A percentile compares a stretch with the other conserved stretches of the same genome.
Conservation (phyloP, 1,140 invertebrate genomes). For the Meloidogyne floridensis region DNA sequence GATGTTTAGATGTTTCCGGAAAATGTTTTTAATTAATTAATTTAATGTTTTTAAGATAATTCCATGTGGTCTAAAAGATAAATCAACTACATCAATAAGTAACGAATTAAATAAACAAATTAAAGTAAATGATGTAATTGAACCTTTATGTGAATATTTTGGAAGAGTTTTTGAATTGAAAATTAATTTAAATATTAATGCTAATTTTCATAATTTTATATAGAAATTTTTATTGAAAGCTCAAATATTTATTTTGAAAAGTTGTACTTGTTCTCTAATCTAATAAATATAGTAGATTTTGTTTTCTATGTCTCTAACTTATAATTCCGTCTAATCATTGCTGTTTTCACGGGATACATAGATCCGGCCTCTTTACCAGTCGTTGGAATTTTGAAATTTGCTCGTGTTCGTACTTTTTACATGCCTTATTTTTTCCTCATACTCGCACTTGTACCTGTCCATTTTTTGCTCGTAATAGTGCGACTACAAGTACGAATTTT, state of each 20-base stretch:
- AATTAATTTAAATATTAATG: conserved; percentile 12
- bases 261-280: neutral
- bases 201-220: neutral
- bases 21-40: conserved; percentile 72
- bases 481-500: too few relatives aligned
- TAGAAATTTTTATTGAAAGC: neutral
- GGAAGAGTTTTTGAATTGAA: conserved; percentile 12
- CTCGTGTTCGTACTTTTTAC: too few relatives aligned
- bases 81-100: conserved; percentile 87
- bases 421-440: too few relatives aligned
- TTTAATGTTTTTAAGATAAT: conserved; percentile 89
- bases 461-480: too few relatives aligned
- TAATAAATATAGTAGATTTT: too few relatives aligned
- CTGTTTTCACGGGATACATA: too few relatives aligned
- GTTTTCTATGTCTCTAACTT: too few relatives aligned
- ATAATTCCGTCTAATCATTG: too few relatives aligned
- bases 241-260: neutral
- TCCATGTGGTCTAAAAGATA: conserved; percentile 90
- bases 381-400: too few relatives aligned
- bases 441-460: too few relatives aligned
- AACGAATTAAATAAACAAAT: conserved; percentile 73
- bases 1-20: too few relatives aligned
- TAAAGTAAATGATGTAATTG: conserved; percentile 66
- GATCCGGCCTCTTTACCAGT: too few relatives aligned
- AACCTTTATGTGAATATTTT: conserved; percentile 63